These are phyloP conservation scores for Coptotermes formosanus DNA, from an alignment of 1,140 invertebrate genomes.

Conservation along the genomic window DNA sequence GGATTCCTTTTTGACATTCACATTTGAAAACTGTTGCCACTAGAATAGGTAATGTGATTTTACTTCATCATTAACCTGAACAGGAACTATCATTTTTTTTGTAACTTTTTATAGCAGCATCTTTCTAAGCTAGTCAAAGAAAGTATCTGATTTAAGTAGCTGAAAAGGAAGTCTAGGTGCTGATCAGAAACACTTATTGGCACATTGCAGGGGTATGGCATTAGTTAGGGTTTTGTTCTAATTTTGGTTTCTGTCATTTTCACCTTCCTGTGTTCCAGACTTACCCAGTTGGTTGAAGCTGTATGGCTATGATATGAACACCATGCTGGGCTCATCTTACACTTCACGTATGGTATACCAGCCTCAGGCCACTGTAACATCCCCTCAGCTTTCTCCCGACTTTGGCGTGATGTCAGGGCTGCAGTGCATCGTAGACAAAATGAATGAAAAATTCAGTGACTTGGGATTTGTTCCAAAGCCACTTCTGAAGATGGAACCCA, in stretches of 20 bases:
- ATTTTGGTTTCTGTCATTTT: neutral
- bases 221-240: neutral
- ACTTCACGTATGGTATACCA: constrained; percentile 73
- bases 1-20: no score
- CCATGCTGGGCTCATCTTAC: constrained; percentile 81
- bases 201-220: neutral
- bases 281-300: constrained; percentile 80
- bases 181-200: neutral
- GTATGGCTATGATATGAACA: constrained; percentile 82
- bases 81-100: no score
- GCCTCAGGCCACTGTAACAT: constrained; percentile 72
- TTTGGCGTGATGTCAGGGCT: constrained; percentile 86
- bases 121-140: no score
- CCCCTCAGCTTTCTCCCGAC: constrained; percentile 73
- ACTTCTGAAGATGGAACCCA: constrained; percentile 76
- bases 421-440: constrained; percentile 81
- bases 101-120: no score
- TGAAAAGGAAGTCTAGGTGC: no score
- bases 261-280: constrained; percentile 52
- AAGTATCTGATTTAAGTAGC: no score
- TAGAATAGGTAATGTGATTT: no score
- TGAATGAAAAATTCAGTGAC: constrained; percentile 76
- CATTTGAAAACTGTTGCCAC: no score
- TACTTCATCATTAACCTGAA: no score
- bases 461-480: constrained; percentile 81